Evolutionary conservation across 2,797 vertebrate genomes (phyloP).

Genomic region (Heteromormyrus szaboi): DNA sequence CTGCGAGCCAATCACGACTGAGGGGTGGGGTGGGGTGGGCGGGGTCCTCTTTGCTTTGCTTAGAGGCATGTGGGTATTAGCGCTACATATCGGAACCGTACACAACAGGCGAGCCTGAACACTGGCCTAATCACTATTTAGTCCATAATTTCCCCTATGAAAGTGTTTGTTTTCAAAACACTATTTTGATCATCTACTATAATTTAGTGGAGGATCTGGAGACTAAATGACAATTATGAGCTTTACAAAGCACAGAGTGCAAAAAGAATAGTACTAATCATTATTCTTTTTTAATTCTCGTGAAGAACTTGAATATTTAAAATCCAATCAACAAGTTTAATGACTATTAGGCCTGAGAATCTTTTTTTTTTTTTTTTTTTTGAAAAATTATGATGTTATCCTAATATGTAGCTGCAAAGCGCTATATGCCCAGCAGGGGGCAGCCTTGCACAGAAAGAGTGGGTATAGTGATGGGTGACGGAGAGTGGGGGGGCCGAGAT

Average conservation of each 20-base stretch:
- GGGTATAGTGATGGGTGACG: not conserved
- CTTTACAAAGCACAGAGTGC: not conserved
- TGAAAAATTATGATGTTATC: not conserved
- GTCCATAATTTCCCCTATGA: not conserved
- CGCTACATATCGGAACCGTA: not conserved
- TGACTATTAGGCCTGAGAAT: not conserved
- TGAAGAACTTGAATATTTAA: not conserved
- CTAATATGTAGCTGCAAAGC: not conserved
- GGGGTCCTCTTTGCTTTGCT: slow-evolving; percentile 17
- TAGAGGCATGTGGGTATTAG: not conserved
- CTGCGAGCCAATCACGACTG: slow-evolving; percentile 46
- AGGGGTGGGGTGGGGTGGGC: slow-evolving; percentile 20
- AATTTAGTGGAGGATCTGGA: not conserved
- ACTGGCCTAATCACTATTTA: not conserved
- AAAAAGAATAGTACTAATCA: not conserved
- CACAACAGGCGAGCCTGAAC: not conserved
- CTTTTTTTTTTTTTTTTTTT: not conserved
- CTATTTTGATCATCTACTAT: not conserved
- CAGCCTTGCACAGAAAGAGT: not conserved
- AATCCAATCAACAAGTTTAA: not conserved
- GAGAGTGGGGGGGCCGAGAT: not conserved
- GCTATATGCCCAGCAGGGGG: not conserved
- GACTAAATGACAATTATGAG: not conserved
- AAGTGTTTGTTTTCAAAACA: not conserved
- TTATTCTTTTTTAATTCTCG: not conserved